Evolutionary conservation across 1,140 invertebrate species (phyloP).

Genomic region (Gonatopus flavifemur): DNA sequence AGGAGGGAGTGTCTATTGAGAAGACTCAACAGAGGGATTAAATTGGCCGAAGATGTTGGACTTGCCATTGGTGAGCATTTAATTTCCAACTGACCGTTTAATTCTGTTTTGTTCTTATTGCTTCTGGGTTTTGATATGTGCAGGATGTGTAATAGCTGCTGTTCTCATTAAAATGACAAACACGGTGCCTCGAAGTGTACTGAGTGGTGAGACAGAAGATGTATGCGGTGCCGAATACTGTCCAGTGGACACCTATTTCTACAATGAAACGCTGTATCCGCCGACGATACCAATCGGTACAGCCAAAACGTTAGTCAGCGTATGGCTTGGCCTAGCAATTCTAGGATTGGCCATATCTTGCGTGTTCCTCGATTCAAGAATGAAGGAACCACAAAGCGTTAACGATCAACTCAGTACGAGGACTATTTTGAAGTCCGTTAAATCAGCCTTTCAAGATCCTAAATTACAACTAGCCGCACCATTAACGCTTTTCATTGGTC

Average conservation of each 20-base stretch:
- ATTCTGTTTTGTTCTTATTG: background rate
- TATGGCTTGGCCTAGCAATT: slow-evolving; percentile 61
- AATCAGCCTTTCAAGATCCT: slow-evolving; percentile 54
- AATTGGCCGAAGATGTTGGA: slow-evolving; percentile 48
- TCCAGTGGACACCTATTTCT: slow-evolving; percentile 40
- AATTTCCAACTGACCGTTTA: background rate
- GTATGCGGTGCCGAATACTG: slow-evolving; percentile 47
- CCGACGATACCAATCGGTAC: slow-evolving; percentile 50
- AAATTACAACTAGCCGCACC: slow-evolving; percentile 65
- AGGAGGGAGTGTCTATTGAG: slow-evolving; percentile 47
- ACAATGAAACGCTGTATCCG: slow-evolving; percentile 44
- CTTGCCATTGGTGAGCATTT: slow-evolving; percentile 39
- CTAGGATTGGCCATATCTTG: slow-evolving; percentile 59
- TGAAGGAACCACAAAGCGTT: slow-evolving; percentile 46
- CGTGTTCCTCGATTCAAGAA: slow-evolving; percentile 57
- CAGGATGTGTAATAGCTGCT: slow-evolving; percentile 45
- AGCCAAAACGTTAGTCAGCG: slow-evolving; percentile 55
- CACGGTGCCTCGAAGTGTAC: slow-evolving; percentile 8
- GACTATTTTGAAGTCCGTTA: slow-evolving; percentile 44
- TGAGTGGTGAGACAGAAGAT: slow-evolving; percentile 35
- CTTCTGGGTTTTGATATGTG: background rate
- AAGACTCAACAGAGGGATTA: slow-evolving; percentile 44
- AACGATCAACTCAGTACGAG: slow-evolving; percentile 35
- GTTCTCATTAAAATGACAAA: slow-evolving; percentile 44
- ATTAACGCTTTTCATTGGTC: slow-evolving; percentile 69